Percentiles rank a stretch among this genome's conserved stretches.
Evolutionary conservation across 2,888 invertebrate species (phyloP).

Genomic region (Drosophila paranaensis): DNA sequence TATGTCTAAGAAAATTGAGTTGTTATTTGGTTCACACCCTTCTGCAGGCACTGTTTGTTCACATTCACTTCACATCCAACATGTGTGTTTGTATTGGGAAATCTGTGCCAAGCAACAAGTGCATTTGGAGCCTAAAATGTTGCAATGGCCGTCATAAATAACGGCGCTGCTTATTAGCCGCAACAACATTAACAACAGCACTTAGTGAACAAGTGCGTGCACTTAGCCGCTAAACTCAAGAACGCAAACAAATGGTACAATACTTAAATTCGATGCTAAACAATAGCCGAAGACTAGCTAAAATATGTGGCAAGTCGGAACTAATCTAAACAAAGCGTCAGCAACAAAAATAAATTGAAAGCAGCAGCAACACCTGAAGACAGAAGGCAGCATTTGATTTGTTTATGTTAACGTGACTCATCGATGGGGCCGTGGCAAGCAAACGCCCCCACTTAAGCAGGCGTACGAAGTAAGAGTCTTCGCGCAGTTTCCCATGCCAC

Average conservation of each 20-base stretch:
- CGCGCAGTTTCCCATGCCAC: slow-evolving; percentile 72
- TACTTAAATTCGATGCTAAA: slow-evolving; percentile 56
- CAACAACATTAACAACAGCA: slow-evolving; percentile 42
- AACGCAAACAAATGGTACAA: slow-evolving; percentile 60
- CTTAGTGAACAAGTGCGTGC: slow-evolving; percentile 65
- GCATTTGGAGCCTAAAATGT: slow-evolving; percentile 56
- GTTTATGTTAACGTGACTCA: slow-evolving; percentile 71
- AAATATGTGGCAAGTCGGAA: slow-evolving; percentile 53
- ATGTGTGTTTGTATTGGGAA: slow-evolving; percentile 31
- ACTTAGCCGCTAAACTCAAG: slow-evolving; percentile 68
- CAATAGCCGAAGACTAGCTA: slow-evolving; percentile 53
- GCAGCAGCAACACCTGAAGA: slow-evolving; percentile 62
- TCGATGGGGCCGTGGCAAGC: slow-evolving; percentile 50
- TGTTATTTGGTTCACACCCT: slow-evolving; percentile 31
- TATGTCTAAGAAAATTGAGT: slow-evolving; percentile 6
- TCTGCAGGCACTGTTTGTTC: slow-evolving; percentile 35
- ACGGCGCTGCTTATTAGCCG: slow-evolving; percentile 60
- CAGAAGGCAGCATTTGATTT: slow-evolving; percentile 46
- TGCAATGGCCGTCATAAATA: slow-evolving; percentile 67
- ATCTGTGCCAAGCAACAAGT: slow-evolving; percentile 68
- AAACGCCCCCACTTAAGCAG: slow-evolving; percentile 47
- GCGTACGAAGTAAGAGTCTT: slow-evolving; percentile 25
- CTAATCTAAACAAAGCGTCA: slow-evolving; percentile 62
- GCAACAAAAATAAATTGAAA: slow-evolving; percentile 48
- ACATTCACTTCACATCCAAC: slow-evolving; percentile 42